Evolutionary conservation across 1,140 invertebrate species (phyloP), one percentile per base, ranked within the genome.

Genomic region (Zaprionus ornatus): DNA sequence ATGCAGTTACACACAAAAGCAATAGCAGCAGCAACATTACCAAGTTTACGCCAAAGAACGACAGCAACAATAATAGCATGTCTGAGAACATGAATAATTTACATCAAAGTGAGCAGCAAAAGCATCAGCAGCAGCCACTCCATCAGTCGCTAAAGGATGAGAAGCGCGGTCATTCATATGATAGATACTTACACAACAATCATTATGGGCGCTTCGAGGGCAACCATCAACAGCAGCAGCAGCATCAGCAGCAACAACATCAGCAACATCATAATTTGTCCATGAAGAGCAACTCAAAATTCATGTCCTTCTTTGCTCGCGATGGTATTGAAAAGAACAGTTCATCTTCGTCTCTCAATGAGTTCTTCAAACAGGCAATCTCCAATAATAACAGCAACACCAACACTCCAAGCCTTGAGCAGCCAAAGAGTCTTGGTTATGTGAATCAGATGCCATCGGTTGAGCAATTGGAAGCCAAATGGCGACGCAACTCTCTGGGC

Each of bases 401-500:
- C 17, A 77, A 80, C 27, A 67, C 70, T 55, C 55, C 69, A 21
- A 82, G 72, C 45, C 32, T 70, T 32, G 82, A 84, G 1, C 81
- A 85, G 50, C 85, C 81, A 4, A 88, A 88, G 25, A 68, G 81
- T 29, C 60, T 83, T 21, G 76, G 75, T 1, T 72, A 64, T 25
- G 56, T 74, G 1, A 68, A 65, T 27, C 90, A 91, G 69, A 91
- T 92, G 61, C 82, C 79, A 23, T 84, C 82, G 6, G 91, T 92
- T 4, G 91, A 92, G 1, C 84, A 92, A 55, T 59, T 92, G 21
- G 91, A 92, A 75, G 91, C 91, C 56, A 92, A 92, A 74, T 92
- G 91, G 91, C 88, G 91, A 50, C 85, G 85, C 10, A 92, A 88
- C 60, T 92, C 91, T 2, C 60, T 92, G 0, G 65, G 60, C 13